Base-by-base conservation (phyloP, 23 tunicate species). In the Trididemnum miniatum region DNA sequence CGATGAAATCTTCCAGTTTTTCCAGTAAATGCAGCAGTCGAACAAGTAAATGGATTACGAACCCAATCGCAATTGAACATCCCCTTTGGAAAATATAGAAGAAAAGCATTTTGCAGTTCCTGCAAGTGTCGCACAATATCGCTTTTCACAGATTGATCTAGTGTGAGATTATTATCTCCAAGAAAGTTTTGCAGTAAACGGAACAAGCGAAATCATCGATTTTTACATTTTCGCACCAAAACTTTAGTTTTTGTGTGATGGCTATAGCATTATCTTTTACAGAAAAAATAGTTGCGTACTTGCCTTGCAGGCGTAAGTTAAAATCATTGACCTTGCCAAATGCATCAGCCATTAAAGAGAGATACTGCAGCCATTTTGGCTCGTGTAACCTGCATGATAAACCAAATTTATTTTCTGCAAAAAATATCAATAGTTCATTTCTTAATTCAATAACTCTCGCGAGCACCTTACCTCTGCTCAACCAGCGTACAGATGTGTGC, bases 391-490 rank as follows among this genome's bases (percentile, higher is more conserved):
- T 15, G 27, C 69, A 62, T 15, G 69, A 62, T 62, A 62, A 62
- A 62, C 28, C 28, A 62, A 62, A 62, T 62, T 62, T 23, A 27
- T 62, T 23, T 62, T 15, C 27, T 62, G 24, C 69, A 62, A 62
- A 62, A 62, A 62, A 62, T 62, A 62, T 62, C 69, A 62, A 62
- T 62, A 62, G 69, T 27, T 62, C 28, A 18, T 62, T 62, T 27
- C 25, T 62, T 18, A 23, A 15, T 62, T 62, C 25, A 62, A 62
- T n/a, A 62, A 23, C 24, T 15, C 69, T 62, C 69, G 23, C 28
- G 28, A 62, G 69, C 69, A 62, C 69, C 69, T 62, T 62, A 62
- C 69, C 28, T n/a, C n/a, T n/a, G n/a, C n/a, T n/a, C n/a, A n/a
- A n/a, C n/a, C n/a, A n/a, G n/a, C n/a, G n/a, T n/a, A 62, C 69